Conservation (phyloP, 2,888 invertebrate genomes). For the Dysmachus trigonus region DNA sequence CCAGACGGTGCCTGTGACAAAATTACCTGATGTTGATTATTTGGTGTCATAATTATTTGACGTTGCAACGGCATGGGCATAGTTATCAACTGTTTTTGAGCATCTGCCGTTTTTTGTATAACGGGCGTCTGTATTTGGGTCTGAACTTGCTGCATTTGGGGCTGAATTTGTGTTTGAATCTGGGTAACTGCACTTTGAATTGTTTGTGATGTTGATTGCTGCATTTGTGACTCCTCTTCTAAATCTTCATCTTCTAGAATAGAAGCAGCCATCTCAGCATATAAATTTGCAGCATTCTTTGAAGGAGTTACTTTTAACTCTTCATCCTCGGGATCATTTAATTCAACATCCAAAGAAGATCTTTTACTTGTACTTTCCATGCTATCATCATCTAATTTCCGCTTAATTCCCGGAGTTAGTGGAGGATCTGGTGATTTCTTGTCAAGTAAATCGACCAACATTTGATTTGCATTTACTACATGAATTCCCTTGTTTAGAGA, state of each 20-base stretch:
- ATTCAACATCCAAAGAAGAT: slow-evolving; percentile 61
- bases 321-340: slow-evolving; percentile 65
- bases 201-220: slow-evolving; percentile 42
- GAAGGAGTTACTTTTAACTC: slow-evolving; percentile 66
- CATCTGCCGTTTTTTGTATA: slow-evolving; percentile 53
- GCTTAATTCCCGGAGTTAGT: slow-evolving; percentile 56
- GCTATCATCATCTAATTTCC: slow-evolving; percentile 55
- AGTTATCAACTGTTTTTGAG: slow-evolving; percentile 60
- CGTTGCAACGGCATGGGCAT: slow-evolving; percentile 58
- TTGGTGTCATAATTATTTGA: slow-evolving; percentile 60
- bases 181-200: slow-evolving; percentile 21
- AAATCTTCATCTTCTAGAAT: slow-evolving; percentile 82
- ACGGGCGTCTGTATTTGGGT: slow-evolving; percentile 43
- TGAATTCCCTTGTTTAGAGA: slow-evolving; percentile 58
- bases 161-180: slow-evolving; percentile 51
- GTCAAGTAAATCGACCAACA: slow-evolving; percentile 85
- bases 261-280: slow-evolving; percentile 85
- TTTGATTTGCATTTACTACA: slow-evolving; percentile 69
- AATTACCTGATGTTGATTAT: slow-evolving; percentile 52
- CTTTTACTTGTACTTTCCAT: slow-evolving; percentile 61
- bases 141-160: slow-evolving; percentile 49
- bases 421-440: slow-evolving; percentile 72
- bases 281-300: slow-evolving; percentile 84
- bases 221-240: slow-evolving; percentile 58
- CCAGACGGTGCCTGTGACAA: not conserved